phyloP scores from a whole-genome alignment of 2,797 vertebrate species.

The Remorina albescens region DNA sequence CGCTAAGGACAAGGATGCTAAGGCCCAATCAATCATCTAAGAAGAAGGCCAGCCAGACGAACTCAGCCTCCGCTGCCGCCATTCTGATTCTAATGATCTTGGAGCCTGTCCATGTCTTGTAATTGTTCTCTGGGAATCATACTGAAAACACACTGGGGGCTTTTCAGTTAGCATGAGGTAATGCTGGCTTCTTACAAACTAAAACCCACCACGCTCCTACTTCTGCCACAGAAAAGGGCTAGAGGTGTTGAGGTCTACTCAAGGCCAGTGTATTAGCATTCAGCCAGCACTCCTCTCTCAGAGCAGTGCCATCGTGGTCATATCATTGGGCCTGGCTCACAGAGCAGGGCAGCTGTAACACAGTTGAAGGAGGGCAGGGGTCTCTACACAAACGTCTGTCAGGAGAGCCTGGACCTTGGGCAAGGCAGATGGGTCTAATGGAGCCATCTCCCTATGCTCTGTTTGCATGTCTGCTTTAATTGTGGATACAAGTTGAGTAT shows the following conservation, averaged over 20 bases:
- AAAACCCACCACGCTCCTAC: slow-evolving; percentile 11
- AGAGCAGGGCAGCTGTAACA: slow-evolving; percentile 64
- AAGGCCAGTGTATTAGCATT: slow-evolving; percentile 61
- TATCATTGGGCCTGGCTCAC: slow-evolving; percentile 53
- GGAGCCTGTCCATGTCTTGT: slow-evolving; percentile 65
- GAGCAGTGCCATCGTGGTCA: slow-evolving; percentile 30
- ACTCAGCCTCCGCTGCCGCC: slow-evolving; percentile 49
- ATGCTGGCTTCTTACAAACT: slow-evolving; percentile 31
- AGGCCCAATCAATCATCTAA: slow-evolving; percentile 67
- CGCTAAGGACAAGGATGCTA: slow-evolving; percentile 36
- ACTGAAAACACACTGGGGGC: slow-evolving; percentile 36
- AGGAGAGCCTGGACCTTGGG: slow-evolving; percentile 39
- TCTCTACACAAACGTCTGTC: slow-evolving; percentile 63
- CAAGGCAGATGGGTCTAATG: slow-evolving; percentile 33
- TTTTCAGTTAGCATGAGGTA: slow-evolving; percentile 44
- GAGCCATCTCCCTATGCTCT: slow-evolving; percentile 22
- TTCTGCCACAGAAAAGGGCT: slow-evolving; percentile 44
- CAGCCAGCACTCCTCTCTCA: slow-evolving; percentile 39
- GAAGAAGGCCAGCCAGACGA: slow-evolving; percentile 58
- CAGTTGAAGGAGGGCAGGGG: slow-evolving; percentile 59
- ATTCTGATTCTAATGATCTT: slow-evolving; percentile 74
- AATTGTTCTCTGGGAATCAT: slow-evolving; percentile 60
- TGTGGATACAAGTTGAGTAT: slow-evolving; percentile 38
- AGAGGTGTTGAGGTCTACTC: slow-evolving; percentile 62
- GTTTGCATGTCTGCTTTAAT: slow-evolving; percentile 43